Evolutionary conservation across 2,888 invertebrate genomes (phyloP).

Genomic region (Muscina levida): DNA sequence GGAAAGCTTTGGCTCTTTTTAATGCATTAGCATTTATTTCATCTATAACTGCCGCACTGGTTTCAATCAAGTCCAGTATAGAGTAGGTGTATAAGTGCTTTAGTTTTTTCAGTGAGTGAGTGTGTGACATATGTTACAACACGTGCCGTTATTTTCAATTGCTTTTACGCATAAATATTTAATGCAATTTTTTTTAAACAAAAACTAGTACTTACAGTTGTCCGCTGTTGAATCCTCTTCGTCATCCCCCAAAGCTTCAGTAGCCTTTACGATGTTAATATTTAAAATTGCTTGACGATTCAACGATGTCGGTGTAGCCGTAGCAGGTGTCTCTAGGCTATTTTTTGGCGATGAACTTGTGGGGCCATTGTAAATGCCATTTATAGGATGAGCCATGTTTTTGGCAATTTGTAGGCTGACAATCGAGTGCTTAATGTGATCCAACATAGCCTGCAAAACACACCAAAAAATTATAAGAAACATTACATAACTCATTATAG

Average conservation of each 20-base stretch:
- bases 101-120: too few species aligned
- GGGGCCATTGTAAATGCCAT: slow-evolving; percentile 91
- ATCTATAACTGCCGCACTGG: too few species aligned
- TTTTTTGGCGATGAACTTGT: slow-evolving; percentile 65
- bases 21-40: too few species aligned
- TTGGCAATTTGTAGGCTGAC: slow-evolving; percentile 98
- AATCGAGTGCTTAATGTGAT: slow-evolving; percentile 98
- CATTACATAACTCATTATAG: too few species aligned
- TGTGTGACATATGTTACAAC: too few species aligned
- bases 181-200: too few species aligned
- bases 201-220: slow-evolving; percentile 72
- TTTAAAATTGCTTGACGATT: slow-evolving; percentile 20
- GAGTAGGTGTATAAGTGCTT: too few species aligned
- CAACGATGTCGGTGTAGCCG: slow-evolving; percentile 67
- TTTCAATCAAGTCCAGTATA: too few species aligned
- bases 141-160: too few species aligned
- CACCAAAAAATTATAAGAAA: neutral
- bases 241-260: slow-evolving; percentile 70
- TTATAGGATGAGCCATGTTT: slow-evolving; percentile 95
- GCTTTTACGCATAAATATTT: too few species aligned
- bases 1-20: too few species aligned
- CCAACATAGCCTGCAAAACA: slow-evolving; percentile 89
- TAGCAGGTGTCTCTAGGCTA: slow-evolving; percentile 59
- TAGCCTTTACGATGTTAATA: slow-evolving; percentile 50
- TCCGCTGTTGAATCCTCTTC: slow-evolving; percentile 76